These are phyloP conservation scores for Ridgeia piscesae DNA, from an alignment of 1,140 invertebrate species.

Conservation along the genomic window DNA sequence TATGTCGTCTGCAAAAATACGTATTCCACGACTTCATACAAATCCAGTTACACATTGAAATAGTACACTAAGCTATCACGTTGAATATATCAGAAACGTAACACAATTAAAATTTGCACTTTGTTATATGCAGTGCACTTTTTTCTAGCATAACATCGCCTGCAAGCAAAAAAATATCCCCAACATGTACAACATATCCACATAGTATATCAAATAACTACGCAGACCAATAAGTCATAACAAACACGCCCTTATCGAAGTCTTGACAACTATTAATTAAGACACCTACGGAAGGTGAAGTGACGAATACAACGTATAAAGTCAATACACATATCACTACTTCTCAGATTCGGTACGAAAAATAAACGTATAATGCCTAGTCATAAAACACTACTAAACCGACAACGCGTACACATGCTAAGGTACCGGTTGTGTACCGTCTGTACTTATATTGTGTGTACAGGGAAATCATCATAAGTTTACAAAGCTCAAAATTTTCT, in stretches of 20 bases:
- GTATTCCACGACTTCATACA: background rate
- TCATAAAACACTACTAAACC: background rate
- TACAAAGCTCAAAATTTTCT: too few relatives aligned
- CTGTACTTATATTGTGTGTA: too few relatives aligned
- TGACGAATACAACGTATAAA: background rate
- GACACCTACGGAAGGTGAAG: background rate
- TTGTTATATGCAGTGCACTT: background rate
- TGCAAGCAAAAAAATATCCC: background rate
- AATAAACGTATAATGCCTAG: background rate
- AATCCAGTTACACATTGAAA: background rate
- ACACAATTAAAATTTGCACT: background rate
- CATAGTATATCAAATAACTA: background rate
- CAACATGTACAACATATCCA: background rate
- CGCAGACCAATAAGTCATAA: background rate
- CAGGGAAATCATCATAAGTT: too few relatives aligned
- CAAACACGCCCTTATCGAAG: background rate
- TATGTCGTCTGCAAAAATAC: background rate
- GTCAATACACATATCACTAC: background rate
- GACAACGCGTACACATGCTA: background rate
- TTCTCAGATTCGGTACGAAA: background rate
- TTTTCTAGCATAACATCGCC: background rate
- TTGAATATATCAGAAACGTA: background rate
- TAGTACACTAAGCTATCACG: background rate
- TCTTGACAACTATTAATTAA: background rate
- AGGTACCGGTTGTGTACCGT: background rate